These are phyloP conservation scores for Zoanthus sociatus DNA, from an alignment of 92 coral and sea anemone genomes.

Conservation along the genomic window DNA sequence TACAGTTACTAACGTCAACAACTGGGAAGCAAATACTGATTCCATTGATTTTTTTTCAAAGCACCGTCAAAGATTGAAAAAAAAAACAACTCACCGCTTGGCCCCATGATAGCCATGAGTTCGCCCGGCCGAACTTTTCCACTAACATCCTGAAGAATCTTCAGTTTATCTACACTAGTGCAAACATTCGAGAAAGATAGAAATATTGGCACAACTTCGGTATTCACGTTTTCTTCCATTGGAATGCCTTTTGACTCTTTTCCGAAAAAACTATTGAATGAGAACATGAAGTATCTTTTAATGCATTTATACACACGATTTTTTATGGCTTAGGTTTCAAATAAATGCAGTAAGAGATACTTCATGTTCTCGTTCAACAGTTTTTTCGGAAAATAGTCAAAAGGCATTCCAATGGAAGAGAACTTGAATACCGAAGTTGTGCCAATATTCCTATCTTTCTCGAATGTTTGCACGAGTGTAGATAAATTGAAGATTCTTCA, in stretches of 20 bases:
- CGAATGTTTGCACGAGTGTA: constrained; percentile 69
- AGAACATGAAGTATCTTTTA: too few relatives aligned
- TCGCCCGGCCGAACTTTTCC: constrained; percentile 92
- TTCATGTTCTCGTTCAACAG: too few relatives aligned
- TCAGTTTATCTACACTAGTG: constrained; percentile 64
- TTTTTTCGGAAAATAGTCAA: too few relatives aligned
- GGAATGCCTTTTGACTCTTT: background rate
- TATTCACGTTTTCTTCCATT: background rate
- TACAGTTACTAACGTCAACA: too few relatives aligned
- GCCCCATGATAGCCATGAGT: constrained; percentile 95
- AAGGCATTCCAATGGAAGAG: background rate
- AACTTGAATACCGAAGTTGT: constrained; percentile 5
- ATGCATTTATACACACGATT: too few relatives aligned
- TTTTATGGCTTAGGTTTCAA: too few relatives aligned
- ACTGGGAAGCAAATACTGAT: too few relatives aligned
- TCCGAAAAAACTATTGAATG: too few relatives aligned
- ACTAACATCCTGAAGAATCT: constrained; percentile 76
- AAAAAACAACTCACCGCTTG: constrained; percentile 82
- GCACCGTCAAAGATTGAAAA: too few relatives aligned
- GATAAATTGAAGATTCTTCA: constrained; percentile 71
- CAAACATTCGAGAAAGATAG: constrained; percentile 74
- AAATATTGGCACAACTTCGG: constrained; percentile 63
- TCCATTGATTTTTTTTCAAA: too few relatives aligned
- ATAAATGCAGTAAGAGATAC: too few relatives aligned
- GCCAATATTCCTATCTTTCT: constrained; percentile 78